A percentile compares a stretch with the other conserved stretches of the same genome.
Conservation (phyloP, 1,140 invertebrate genomes). For the Wiebesia pumilae region DNA sequence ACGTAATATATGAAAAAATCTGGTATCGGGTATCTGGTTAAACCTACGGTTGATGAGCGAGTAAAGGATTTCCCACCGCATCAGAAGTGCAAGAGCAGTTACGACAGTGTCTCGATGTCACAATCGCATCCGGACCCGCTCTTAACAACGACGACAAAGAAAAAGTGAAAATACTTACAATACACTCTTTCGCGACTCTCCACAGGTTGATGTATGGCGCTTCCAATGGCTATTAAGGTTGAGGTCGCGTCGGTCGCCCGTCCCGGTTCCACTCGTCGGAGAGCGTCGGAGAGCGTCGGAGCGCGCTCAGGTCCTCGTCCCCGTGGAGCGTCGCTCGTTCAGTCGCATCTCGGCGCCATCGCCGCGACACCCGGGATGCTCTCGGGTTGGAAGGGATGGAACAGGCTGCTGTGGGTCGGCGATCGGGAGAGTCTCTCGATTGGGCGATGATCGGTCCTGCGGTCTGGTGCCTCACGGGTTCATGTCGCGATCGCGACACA, state of each 20-base stretch:
- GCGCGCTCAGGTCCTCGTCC: background rate
- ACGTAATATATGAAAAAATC: no score
- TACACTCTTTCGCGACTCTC: slow-evolving; percentile 77
- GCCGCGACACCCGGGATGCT: background rate
- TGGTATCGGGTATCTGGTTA: no score
- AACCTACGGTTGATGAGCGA: background rate
- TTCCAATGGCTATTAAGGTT: slow-evolving; percentile 61
- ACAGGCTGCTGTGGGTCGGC: background rate
- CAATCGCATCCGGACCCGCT: background rate
- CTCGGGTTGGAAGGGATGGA: background rate
- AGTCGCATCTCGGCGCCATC: background rate
- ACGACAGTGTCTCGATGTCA: background rate
- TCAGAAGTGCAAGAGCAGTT: background rate
- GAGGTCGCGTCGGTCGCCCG: slow-evolving; percentile 16
- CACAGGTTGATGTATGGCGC: slow-evolving; percentile 75
- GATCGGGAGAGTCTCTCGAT: background rate
- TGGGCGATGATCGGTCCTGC: slow-evolving; percentile 14
- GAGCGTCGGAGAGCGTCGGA: background rate
- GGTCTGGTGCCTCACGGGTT: slow-evolving; percentile 71
- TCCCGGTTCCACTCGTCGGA: background rate
- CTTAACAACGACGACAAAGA: background rate
- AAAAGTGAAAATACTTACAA: slow-evolving; percentile 70
- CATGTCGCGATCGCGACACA: slow-evolving; percentile 87
- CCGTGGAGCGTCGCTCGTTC: background rate
- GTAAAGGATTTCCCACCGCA: no score